phyloP scores from a whole-genome alignment of 2,797 vertebrate genomes.

The Heterohyrax brucei region DNA sequence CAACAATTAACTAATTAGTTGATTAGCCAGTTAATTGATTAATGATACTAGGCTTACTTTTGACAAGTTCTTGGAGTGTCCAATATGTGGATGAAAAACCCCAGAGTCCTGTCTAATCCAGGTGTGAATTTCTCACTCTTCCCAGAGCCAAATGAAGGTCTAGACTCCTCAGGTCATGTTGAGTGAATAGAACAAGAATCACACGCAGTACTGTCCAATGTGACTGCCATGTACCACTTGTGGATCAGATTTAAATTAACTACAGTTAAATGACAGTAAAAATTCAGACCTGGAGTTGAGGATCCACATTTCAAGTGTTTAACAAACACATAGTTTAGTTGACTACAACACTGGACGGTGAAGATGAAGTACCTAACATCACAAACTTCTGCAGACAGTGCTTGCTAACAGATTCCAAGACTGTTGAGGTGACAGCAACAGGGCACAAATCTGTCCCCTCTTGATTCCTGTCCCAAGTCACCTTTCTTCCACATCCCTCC shows the following conservation, averaged over 20 bases:
- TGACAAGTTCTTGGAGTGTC: neutral
- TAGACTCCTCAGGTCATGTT: neutral
- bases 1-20: neutral
- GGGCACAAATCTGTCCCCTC: neutral
- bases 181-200: neutral
- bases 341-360: too few species aligned
- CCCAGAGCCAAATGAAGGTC: neutral
- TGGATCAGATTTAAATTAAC: neutral
- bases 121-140: neutral
- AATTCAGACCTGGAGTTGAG: neutral
- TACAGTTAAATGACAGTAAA: neutral
- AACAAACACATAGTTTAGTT: neutral
- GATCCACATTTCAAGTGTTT: neutral
- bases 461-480: neutral
- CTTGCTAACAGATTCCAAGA: too few species aligned
- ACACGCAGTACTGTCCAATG: neutral
- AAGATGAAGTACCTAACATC: neutral
- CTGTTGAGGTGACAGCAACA: rapidly evolving
- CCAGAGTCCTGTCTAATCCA: neutral
- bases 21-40: neutral
- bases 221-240: neutral
- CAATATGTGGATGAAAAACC: neutral
- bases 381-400: neutral
- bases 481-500: neutral
- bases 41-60: neutral